Evolutionary conservation across 1,140 invertebrate genomes (phyloP).

Genomic region (Camponotus floridanus): DNA sequence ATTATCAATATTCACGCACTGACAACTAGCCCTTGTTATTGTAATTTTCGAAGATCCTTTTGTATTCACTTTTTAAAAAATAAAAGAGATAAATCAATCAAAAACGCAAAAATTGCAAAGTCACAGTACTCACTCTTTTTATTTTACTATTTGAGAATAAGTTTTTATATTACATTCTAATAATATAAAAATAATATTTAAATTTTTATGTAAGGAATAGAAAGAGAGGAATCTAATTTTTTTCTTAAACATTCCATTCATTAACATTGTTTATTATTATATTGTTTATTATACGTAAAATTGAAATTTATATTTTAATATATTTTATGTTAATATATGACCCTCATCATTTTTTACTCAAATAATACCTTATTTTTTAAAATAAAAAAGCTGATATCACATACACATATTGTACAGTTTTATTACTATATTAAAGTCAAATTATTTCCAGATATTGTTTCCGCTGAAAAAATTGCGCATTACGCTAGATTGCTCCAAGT

Average conservation of each 20-base stretch:
- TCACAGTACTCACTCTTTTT: background rate
- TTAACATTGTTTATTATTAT: background rate
- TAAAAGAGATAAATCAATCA: background rate
- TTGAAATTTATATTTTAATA: background rate
- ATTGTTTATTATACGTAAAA: background rate
- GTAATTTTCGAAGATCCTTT: background rate
- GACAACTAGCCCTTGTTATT: background rate
- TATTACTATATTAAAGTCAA: background rate
- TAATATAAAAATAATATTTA: background rate
- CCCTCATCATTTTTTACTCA: background rate
- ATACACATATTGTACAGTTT: background rate
- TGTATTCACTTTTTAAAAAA: background rate
- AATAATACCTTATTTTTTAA: background rate
- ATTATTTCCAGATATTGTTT: background rate
- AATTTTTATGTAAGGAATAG: background rate
- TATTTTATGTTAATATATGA: background rate
- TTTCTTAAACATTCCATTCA: background rate
- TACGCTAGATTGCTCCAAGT: constrained; percentile 7
- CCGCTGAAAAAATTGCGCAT: background rate
- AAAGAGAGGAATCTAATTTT: background rate
- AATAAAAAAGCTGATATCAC: background rate
- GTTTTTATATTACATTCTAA: background rate
- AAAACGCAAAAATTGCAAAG: background rate
- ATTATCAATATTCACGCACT: background rate
- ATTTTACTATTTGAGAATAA: background rate